Percentiles rank a stretch among this genome's conserved stretches.
These are phyloP conservation scores for Otis tarda DNA, from an alignment of 2,113 vertebrate genomes.

Conservation along the genomic window DNA sequence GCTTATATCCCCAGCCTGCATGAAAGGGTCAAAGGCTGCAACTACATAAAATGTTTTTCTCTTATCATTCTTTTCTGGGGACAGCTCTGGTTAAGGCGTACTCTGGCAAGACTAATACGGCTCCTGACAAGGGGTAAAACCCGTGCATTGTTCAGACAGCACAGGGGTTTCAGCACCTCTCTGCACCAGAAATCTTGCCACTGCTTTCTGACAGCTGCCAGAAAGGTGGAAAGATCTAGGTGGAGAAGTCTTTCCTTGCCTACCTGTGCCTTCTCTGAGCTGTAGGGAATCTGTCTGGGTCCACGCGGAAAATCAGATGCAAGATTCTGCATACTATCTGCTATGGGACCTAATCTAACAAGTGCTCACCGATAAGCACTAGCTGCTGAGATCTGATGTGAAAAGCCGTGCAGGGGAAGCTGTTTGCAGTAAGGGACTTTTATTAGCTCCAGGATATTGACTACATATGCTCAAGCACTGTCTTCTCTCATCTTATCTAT, in stretches of 20 bases:
- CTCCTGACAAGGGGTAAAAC: neutral
- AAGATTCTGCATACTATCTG: neutral
- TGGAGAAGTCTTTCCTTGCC: neutral
- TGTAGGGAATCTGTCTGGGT: neutral
- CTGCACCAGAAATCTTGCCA: neutral
- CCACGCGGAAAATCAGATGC: neutral
- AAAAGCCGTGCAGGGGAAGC: neutral
- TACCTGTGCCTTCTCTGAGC: neutral
- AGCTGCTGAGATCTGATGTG: constrained; percentile 23
- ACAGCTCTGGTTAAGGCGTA: neutral
- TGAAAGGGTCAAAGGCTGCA: neutral
- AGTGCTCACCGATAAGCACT: constrained; percentile 26
- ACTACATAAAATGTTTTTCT: neutral
- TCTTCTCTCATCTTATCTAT: constrained; percentile 52
- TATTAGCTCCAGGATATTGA: constrained; percentile 26
- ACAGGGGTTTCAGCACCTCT: neutral
- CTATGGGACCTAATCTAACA: constrained; percentile 16
- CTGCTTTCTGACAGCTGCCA: neutral
- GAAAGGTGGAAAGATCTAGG: neutral
- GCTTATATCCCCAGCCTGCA: neutral
- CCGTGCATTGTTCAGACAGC: neutral
- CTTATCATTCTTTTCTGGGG: neutral
- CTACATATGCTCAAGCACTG: neutral
- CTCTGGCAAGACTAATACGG: neutral
- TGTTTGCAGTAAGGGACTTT: constrained; percentile 19